Evolutionary conservation across 2,113 vertebrate species (phyloP).

Genomic region (Seriola dumerili): DNA sequence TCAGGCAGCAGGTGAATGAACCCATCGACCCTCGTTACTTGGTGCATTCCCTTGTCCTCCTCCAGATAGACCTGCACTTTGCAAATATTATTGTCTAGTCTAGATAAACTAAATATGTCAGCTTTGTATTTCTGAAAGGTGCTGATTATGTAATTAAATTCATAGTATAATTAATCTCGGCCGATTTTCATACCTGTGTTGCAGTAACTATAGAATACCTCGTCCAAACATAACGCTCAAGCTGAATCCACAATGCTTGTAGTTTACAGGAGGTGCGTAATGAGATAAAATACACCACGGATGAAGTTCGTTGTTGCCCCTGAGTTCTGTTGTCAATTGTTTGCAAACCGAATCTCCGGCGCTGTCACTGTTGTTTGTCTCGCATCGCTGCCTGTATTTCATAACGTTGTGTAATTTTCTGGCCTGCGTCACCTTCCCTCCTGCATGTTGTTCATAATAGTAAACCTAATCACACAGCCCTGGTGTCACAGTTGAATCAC

Average conservation of each 20-base stretch:
- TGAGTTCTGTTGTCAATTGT: constrained; percentile 17
- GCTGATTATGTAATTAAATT: not conserved
- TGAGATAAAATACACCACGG: constrained; percentile 14
- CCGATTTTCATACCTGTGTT: not conserved
- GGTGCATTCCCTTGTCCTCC: constrained; percentile 30
- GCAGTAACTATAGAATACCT: not conserved
- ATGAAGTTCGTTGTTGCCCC: not conserved
- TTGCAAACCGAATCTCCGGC: constrained; percentile 10
- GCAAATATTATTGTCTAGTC: not conserved
- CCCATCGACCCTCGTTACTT: constrained; percentile 44
- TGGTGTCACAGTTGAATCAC: constrained; percentile 67
- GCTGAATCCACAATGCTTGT: not conserved
- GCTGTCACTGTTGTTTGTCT: constrained; percentile 32
- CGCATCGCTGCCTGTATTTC: constrained; percentile 31
- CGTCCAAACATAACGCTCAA: not conserved
- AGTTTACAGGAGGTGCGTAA: not conserved
- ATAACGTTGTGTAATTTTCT: constrained; percentile 35
- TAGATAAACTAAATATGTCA: not conserved
- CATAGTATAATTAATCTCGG: not conserved
- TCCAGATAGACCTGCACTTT: not conserved
- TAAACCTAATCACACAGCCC: constrained; percentile 50
- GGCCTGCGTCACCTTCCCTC: constrained; percentile 46
- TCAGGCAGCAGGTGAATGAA: constrained; percentile 74
- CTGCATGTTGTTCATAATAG: constrained; percentile 45
- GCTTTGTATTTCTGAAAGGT: not conserved